Conservation (phyloP, 2,113 vertebrate genomes). For the Promerops cafer region DNA sequence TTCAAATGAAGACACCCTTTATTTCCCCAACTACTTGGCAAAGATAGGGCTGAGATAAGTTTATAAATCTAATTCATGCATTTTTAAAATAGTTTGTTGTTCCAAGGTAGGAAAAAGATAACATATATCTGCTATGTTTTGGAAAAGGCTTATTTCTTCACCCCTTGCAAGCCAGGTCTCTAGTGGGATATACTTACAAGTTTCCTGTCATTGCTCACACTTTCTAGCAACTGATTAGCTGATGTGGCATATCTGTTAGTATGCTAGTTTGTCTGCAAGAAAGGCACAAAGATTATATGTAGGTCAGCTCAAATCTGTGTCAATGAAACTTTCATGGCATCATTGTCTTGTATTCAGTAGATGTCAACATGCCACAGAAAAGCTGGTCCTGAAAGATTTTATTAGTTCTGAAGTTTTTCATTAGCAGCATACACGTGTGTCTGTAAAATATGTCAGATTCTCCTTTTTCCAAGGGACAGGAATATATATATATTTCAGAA, state of each 20-base stretch:
- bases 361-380: background rate
- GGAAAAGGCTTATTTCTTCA: background rate
- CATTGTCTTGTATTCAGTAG: background rate
- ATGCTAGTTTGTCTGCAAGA: background rate
- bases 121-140: background rate
- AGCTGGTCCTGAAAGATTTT: background rate
- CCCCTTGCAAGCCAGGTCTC: background rate
- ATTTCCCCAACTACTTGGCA: background rate
- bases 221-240: background rate
- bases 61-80: background rate
- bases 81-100: background rate
- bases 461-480: background rate
- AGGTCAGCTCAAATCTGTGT: slow-evolving; percentile 37
- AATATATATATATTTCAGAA: background rate
- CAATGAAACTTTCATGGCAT: slow-evolving; percentile 51
- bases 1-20: background rate
- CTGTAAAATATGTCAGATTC: background rate
- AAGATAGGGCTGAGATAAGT: background rate
- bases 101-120: background rate
- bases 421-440: background rate
- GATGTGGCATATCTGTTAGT: background rate
- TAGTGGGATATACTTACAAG: background rate
- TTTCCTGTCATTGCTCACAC: background rate
- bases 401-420: slow-evolving; percentile 41
- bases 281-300: background rate